Conservation (phyloP, 2,797 vertebrate genomes). For the Tarsius wallacei region DNA sequence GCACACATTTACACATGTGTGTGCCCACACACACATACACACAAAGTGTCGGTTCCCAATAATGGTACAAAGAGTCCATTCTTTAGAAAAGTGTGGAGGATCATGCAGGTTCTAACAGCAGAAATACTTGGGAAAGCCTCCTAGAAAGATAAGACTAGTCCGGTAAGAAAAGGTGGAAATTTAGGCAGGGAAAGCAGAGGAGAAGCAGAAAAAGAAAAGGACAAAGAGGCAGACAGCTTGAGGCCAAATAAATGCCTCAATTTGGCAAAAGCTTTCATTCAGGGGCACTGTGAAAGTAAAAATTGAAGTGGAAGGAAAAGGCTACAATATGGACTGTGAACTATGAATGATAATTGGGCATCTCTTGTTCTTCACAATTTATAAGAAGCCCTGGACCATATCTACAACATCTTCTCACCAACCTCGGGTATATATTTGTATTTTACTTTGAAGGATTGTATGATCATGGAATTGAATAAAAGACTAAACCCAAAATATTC, state of each 20-base stretch:
- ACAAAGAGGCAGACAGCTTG: not conserved
- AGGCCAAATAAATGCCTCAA: not conserved
- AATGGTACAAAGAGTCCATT: not conserved
- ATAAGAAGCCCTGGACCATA: not conserved
- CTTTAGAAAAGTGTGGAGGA: not conserved
- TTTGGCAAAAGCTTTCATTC: not conserved
- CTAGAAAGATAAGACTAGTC: not conserved
- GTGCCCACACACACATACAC: not conserved
- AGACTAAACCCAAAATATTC: not conserved
- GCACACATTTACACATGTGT: too few species aligned
- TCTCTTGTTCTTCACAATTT: not conserved
- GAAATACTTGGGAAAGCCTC: not conserved
- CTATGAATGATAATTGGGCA: not conserved
- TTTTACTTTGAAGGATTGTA: not conserved
- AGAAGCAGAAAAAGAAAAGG: not conserved
- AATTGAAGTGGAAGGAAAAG: not conserved
- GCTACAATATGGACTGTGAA: not conserved
- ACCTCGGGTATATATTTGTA: not conserved
- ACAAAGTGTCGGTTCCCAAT: not conserved
- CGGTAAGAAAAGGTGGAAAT: not conserved
- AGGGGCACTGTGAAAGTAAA: not conserved
- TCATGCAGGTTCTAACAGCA: not conserved
- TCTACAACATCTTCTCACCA: not conserved
- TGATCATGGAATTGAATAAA: conserved; percentile 20
- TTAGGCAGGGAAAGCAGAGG: not conserved